Evolutionary conservation across 2,888 invertebrate genomes (phyloP).

Genomic region (Campoplex capitator): DNA sequence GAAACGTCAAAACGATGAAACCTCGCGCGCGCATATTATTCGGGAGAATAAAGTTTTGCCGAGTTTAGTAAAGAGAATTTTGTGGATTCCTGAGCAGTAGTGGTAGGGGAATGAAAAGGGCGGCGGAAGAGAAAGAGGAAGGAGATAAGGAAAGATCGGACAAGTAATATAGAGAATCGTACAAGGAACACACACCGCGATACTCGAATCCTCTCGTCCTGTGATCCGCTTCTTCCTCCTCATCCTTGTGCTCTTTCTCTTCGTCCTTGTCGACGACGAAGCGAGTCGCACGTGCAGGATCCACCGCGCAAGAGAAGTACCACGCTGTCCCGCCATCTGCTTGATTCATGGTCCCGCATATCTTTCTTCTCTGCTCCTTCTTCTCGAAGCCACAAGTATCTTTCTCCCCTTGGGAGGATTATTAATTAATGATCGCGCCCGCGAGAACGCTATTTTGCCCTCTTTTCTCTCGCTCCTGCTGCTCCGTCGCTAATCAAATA

Average conservation of each 20-base stretch:
- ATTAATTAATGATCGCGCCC: slow-evolving; percentile 71
- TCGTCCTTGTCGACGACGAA: slow-evolving; percentile 56
- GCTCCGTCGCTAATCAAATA: background rate
- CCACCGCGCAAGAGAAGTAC: slow-evolving; percentile 59
- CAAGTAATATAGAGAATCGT: slow-evolving; percentile 14
- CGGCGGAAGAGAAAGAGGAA: slow-evolving; percentile 25
- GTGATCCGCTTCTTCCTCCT: slow-evolving; percentile 29
- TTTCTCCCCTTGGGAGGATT: slow-evolving; percentile 70
- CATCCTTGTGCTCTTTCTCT: slow-evolving; percentile 6
- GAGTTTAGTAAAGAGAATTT: slow-evolving; percentile 56
- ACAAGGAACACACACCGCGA: slow-evolving; percentile 32
- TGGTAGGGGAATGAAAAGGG: slow-evolving; percentile 8
- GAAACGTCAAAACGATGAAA: slow-evolving; percentile 1
- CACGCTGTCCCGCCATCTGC: slow-evolving; percentile 71
- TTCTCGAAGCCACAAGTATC: slow-evolving; percentile 43
- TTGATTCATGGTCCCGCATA: slow-evolving; percentile 72
- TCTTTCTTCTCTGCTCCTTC: slow-evolving; percentile 56
- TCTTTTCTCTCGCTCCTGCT: slow-evolving; percentile 13
- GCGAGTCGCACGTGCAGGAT: slow-evolving; percentile 56
- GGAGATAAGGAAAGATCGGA: slow-evolving; percentile 18
- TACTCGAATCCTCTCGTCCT: slow-evolving; percentile 26
- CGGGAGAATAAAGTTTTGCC: slow-evolving; percentile 11
- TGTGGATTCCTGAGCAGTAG: slow-evolving; percentile 55
- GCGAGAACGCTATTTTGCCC: background rate
- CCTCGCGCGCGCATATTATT: slow-evolving; percentile 47